phyloP scores from a whole-genome alignment of 64 coral and sea anemone genomes.

The Montipora foliosa region DNA sequence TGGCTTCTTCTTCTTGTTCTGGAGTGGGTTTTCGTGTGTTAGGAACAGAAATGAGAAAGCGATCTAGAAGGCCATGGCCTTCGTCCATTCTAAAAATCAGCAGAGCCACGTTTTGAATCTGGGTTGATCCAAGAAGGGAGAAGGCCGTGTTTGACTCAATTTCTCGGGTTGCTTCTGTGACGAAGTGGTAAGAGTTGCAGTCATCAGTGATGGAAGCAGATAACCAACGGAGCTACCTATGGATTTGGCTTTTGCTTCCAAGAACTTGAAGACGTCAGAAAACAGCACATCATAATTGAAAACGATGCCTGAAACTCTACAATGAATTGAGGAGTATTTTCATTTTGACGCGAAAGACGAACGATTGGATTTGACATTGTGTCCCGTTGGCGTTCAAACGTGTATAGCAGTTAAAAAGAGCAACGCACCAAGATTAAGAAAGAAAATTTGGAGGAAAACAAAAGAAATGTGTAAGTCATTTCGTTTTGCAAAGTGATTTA shows the following conservation, averaged over 20 bases:
- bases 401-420: not conserved
- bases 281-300: not conserved
- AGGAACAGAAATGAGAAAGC: constrained; percentile 21
- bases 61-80: constrained; percentile 56
- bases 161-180: no score
- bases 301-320: not conserved
- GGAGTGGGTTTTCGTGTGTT: not conserved
- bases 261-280: constrained; percentile 11
- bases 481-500: not conserved
- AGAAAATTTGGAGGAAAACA: not conserved
- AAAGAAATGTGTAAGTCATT: not conserved
- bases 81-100: constrained; percentile 54
- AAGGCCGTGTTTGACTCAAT: constrained; percentile 2
- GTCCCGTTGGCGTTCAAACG: not conserved
- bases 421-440: not conserved
- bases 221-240: constrained; percentile 51
- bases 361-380: not conserved
- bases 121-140: constrained; percentile 38
- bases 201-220: constrained; percentile 36
- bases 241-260: constrained; percentile 53
- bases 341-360: not conserved
- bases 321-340: not conserved
- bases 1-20: not conserved
- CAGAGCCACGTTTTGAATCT: constrained; percentile 48
- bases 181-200: constrained; percentile 11